Evolutionary conservation across 2,888 invertebrate species (phyloP), one percentile per base, ranked within the genome.

Genomic region (Epiblema foenella): DNA sequence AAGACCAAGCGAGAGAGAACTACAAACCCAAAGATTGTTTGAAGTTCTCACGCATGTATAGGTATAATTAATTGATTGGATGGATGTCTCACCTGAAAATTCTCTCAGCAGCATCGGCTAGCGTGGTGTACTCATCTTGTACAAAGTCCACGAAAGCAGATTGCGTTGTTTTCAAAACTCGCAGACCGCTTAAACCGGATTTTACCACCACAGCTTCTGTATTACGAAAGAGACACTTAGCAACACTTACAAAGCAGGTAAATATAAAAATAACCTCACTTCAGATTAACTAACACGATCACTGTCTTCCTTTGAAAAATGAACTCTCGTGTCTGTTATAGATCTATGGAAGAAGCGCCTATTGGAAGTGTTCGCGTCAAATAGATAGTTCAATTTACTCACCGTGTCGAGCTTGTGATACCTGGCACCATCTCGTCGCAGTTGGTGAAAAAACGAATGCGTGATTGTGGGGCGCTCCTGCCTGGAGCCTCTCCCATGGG

Each of bases 141-240:
- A 97, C 95, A 81, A 97, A 97, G 85, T 97, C 96, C 2, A 95
- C 95, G 82, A 97, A 97, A 0, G 96, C 95, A 0, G 97, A 97
- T 83, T 97, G 96, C 0, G 97, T 97, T 0, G 97, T 97, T 87
- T 97, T 97, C 74, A 97, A 86, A 0, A 97, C 95, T 52, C 96
- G 94, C 24, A 97, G 90, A 24, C 95, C 95, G 77, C 95, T 95
- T 66, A 97, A 87, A 10, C 97, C 97, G 10, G 96, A 95, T 67
- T 95, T 95, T 57, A 97, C 95, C 69, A 90, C 89, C 10, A 96
- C 93, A 68, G 93, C 92, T 80, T 93, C 93, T 93, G 85, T 79
- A 58, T 56, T 46, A 49, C 37, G 37, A 58, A 72, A 33, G 9
- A 39, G 15, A 39, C 24, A 42, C 11, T 69, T 63, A 64, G 74